Evolutionary conservation across 2,113 vertebrate genomes (phyloP).

Genomic region (Pelusios castaneus): DNA sequence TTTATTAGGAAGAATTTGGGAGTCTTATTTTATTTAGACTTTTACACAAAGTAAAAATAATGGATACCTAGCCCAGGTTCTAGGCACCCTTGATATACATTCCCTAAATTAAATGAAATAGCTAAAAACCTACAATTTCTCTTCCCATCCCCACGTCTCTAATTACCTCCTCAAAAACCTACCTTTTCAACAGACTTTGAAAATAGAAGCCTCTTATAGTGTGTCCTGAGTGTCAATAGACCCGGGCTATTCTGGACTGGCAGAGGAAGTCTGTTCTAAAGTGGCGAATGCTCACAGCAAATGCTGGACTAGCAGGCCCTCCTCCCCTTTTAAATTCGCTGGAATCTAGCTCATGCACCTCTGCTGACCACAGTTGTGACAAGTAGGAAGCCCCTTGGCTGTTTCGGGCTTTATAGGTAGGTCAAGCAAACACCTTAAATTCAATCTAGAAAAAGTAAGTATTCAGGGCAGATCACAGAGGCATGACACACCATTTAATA

Average conservation of each 20-base stretch:
- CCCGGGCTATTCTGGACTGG: neutral
- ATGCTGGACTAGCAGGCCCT: neutral
- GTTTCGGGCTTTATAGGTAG: neutral
- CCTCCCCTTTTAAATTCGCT: neutral
- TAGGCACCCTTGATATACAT: neutral
- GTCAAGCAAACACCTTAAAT: neutral
- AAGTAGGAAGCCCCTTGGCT: neutral
- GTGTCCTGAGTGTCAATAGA: fast-evolving
- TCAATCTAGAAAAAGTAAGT: neutral
- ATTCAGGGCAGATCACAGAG: no score
- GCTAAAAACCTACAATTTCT: neutral
- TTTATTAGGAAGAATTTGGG: neutral
- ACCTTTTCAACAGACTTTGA: neutral
- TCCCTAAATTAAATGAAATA: neutral
- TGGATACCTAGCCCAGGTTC: neutral
- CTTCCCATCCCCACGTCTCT: neutral
- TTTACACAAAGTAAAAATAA: neutral
- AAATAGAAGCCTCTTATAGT: fast-evolving
- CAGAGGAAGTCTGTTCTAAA: neutral
- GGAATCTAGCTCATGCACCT: neutral
- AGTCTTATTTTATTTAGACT: neutral
- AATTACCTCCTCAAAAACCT: neutral
- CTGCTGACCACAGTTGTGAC: neutral
- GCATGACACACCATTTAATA: neutral
- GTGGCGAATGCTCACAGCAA: neutral